phyloP scores from a whole-genome alignment of 2,797 vertebrate genomes.

The Cephalopachus bancanus region DNA sequence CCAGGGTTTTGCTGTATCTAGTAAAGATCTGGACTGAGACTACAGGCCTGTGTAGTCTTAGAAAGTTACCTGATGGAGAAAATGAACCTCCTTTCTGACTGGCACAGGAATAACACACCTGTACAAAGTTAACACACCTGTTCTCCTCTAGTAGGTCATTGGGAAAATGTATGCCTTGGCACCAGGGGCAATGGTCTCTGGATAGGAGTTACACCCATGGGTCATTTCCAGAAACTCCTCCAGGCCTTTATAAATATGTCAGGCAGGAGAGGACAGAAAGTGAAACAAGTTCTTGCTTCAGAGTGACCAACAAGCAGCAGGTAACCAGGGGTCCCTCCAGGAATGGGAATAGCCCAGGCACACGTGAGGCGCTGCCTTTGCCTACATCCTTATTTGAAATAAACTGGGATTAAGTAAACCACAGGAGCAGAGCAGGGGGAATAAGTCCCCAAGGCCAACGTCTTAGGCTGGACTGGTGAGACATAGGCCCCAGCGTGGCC shows the following conservation, averaged over 20 bases:
- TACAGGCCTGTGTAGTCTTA: background rate
- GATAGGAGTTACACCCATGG: background rate
- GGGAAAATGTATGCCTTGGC: background rate
- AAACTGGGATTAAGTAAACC: background rate
- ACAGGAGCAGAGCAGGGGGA: background rate
- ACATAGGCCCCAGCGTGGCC: background rate
- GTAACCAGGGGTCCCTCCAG: background rate
- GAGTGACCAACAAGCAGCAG: background rate
- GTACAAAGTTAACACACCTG: background rate
- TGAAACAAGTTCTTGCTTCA: background rate
- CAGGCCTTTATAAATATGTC: background rate
- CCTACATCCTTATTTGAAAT: background rate
- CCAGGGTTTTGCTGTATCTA: background rate
- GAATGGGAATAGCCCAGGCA: background rate
- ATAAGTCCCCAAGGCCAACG: conserved; percentile 13
- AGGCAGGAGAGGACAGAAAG: background rate
- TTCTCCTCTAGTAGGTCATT: background rate
- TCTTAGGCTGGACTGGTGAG: background rate
- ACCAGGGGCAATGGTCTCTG: background rate
- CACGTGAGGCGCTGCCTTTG: background rate
- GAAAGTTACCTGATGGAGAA: background rate
- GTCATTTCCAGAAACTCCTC: background rate
- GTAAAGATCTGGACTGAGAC: background rate
- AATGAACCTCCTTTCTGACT: background rate
- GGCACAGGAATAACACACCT: background rate